Evolutionary conservation across 2,113 vertebrate species (phyloP).

Genomic region (Hemicordylus capensis): DNA sequence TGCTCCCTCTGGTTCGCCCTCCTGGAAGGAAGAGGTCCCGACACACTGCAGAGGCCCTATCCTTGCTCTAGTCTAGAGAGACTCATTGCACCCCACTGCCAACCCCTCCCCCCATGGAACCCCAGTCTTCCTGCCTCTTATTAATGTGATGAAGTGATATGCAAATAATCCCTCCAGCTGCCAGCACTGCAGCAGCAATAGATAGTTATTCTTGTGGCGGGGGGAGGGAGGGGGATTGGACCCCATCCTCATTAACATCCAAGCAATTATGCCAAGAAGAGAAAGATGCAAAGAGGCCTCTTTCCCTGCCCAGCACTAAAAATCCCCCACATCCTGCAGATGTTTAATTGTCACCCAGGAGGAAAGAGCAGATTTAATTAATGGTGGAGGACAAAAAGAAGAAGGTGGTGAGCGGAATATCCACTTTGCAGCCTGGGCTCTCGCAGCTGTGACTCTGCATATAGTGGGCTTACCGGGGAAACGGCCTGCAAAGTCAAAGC

Average conservation of each 20-base stretch:
- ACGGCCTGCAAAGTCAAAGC: conserved; percentile 31
- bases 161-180: conserved; percentile 78
- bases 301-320: conserved; percentile 37
- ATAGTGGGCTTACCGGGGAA: neutral
- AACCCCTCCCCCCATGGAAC: too few species aligned
- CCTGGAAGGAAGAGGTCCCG: too few species aligned
- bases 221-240: too few species aligned
- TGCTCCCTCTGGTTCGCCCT: too few species aligned
- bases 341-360: conserved; percentile 64
- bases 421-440: neutral
- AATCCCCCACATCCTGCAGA: conserved; percentile 59
- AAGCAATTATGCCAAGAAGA: conserved; percentile 68
- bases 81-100: too few species aligned
- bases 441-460: conserved; percentile 34
- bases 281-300: conserved; percentile 45
- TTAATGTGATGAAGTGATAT: conserved; percentile 74
- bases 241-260: conserved; percentile 77
- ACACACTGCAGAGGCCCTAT: too few species aligned
- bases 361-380: conserved; percentile 42
- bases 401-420: neutral
- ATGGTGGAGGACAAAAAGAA: conserved; percentile 31
- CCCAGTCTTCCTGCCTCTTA: too few species aligned
- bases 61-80: too few species aligned
- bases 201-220: conserved; percentile 74
- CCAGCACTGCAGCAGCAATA: conserved; percentile 62